Base-by-base conservation (phyloP, 2,113 vertebrate genomes). In the Phrynosoma platyrhinos region DNA sequence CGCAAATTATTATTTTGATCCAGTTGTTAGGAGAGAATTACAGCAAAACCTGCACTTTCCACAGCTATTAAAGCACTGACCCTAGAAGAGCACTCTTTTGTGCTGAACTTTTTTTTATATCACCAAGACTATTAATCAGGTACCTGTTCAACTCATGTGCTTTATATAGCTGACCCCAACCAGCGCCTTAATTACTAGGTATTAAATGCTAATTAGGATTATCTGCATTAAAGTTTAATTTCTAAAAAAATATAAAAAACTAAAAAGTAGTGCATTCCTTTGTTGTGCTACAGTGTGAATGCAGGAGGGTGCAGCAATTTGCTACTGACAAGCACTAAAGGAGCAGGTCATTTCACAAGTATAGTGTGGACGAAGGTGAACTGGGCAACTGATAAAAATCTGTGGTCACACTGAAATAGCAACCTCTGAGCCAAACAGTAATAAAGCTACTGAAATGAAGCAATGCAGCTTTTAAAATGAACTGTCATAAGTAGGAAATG, bases 381-480 rank as follows among this genome's bases (percentile, higher is more conserved):
- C 97, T 96, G 97, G 98, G 98, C 98, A 98, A 98, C 97, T 98
- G 98, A 98, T 98, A 98, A 98, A 78, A 98, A 98, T 98, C 98
- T 98, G 97, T 98, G 98, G 98, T 98, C 98, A 99, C 98, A 98
- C 98, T 97, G 97, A 98, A 98, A 99, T 98, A 98, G 98, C 98
- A 98, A 98, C 98, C 98, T 98, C 97, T 95, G 96, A 98, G 98
- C 98, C 98, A 97, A 98, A 98, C 97, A 97, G 97, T 98, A 98
- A 98, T 98, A 98, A 98, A 99, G 98, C 98, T 98, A 98, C 98
- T 98, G 97, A 97, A 98, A 98, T 98, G 97, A 98, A 98, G 97
- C 97, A 97, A 95, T 95, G 96, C 95, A 97, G 96, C 96, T 97
- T 96, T 97, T 97, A 96, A 98, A 98, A 96, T 92, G 97, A 98